Percentiles rank a stretch among this genome's conserved stretches.
Evolutionary conservation across 2,888 invertebrate genomes (phyloP).

Genomic region (Tethea ocularis): DNA sequence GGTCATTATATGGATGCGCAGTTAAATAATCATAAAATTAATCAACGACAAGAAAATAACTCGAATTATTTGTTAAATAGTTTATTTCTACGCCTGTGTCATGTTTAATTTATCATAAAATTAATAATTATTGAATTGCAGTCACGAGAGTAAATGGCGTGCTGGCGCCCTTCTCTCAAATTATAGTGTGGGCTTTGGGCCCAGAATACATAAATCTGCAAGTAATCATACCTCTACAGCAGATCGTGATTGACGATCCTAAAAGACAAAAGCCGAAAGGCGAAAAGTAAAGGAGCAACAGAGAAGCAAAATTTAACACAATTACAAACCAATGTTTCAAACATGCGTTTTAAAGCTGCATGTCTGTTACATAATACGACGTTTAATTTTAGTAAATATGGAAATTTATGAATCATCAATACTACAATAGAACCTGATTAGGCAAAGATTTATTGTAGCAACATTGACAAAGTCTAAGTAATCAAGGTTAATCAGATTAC

Average conservation of each 20-base stretch:
- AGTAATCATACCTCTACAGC: neutral
- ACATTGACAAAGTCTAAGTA: neutral
- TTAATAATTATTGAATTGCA: neutral
- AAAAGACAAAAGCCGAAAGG: too few species aligned
- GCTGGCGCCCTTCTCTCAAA: neutral
- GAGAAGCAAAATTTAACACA: neutral
- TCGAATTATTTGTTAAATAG: neutral
- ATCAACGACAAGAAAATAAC: neutral
- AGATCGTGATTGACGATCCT: neutral
- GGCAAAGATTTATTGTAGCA: constrained; percentile 3
- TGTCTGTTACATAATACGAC: neutral
- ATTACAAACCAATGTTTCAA: neutral
- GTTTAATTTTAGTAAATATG: neutral
- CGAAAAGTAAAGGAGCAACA: neutral
- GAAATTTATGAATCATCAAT: constrained; percentile 5
- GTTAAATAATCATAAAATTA: constrained; percentile 7
- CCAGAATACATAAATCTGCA: neutral
- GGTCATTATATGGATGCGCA: constrained; percentile 34
- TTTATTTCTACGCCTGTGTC: neutral
- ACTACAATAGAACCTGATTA: constrained; percentile 5
- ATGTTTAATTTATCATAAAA: neutral
- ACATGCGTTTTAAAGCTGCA: neutral
- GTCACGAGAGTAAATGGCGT: neutral
- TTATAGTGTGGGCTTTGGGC: neutral
- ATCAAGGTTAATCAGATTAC: constrained; percentile 7